A percentile compares a stretch with the other conserved stretches of the same genome.
phyloP scores from a whole-genome alignment of 1,140 invertebrate genomes.

The Polypedilum pembai region DNA sequence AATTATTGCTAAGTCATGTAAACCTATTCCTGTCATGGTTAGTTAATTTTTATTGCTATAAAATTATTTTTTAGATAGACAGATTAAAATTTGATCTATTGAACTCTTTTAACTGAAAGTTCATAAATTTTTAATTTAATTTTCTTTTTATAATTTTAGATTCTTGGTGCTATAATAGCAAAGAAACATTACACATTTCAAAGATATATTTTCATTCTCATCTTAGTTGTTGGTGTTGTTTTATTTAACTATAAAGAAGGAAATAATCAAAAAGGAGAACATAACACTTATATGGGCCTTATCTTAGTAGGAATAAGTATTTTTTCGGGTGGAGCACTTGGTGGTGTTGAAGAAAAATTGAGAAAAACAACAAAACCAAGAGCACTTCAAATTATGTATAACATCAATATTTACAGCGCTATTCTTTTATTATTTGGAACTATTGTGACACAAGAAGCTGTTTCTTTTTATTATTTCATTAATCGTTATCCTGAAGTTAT shows the following conservation, averaged over 20 bases:
- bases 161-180: not conserved
- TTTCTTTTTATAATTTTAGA: not conserved
- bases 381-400: not conserved
- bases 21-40: conserved; percentile 1
- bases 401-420: not conserved
- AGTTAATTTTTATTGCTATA: not conserved
- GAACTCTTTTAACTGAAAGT: not conserved
- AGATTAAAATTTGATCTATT: too few relatives aligned
- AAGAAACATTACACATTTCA: conserved; percentile 49
- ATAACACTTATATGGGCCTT: not conserved
- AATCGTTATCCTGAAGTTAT: not conserved
- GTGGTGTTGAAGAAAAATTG: conserved; percentile 1
- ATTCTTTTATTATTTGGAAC: not conserved
- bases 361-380: not conserved
- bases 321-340: not conserved
- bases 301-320: not conserved
- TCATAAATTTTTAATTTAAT: not conserved
- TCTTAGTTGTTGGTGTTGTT: conserved; percentile 63
- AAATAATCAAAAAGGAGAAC: conserved; percentile 27
- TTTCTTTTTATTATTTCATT: not conserved
- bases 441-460: not conserved
- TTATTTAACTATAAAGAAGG: conserved; percentile 62
- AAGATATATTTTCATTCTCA: conserved; percentile 62
- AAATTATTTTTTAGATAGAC: too few relatives aligned
- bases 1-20: not conserved